phyloP scores from a whole-genome alignment of 2,797 vertebrate genomes.

The Chaetophractus vellerosus region DNA sequence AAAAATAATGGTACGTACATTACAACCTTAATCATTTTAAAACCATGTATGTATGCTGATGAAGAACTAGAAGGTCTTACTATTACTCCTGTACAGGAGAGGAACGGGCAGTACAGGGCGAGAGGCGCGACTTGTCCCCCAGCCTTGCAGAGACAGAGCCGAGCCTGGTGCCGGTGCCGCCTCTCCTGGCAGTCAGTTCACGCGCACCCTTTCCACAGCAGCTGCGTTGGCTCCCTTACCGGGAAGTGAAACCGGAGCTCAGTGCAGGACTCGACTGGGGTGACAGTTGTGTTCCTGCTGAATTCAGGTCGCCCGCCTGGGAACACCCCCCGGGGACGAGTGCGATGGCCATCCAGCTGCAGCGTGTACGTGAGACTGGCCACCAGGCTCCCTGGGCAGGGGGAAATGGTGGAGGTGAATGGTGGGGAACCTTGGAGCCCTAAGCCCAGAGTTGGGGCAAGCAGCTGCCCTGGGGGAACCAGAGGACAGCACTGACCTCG shows the following conservation, averaged over 20 bases:
- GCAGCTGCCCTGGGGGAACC: background rate
- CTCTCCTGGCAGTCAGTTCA: rapidly evolving
- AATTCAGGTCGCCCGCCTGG: constrained; percentile 72
- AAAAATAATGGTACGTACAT: background rate
- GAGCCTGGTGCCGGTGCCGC: background rate
- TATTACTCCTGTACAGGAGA: background rate
- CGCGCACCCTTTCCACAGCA: background rate
- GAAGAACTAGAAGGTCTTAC: background rate
- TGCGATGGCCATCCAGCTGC: constrained; percentile 89
- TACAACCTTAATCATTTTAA: background rate
- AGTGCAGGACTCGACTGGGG: constrained; percentile 77
- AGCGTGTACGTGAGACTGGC: constrained; percentile 89
- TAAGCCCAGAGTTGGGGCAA: no score
- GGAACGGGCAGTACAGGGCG: background rate
- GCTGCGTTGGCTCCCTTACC: constrained; percentile 82
- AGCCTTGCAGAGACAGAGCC: background rate
- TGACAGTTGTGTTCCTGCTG: constrained; percentile 59
- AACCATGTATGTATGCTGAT: background rate
- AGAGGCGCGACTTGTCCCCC: background rate
- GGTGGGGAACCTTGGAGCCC: background rate
- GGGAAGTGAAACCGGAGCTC: constrained; percentile 87
- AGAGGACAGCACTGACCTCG: constrained; percentile 83
- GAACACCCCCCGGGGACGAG: constrained; percentile 88
- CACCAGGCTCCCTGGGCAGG: constrained; percentile 52
- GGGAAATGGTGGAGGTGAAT: background rate